A percentile compares a stretch with the other conserved stretches of the same genome.
These are phyloP conservation scores for Nanorana parkeri DNA, from an alignment of 2,113 vertebrate species.

Conservation along the genomic window DNA sequence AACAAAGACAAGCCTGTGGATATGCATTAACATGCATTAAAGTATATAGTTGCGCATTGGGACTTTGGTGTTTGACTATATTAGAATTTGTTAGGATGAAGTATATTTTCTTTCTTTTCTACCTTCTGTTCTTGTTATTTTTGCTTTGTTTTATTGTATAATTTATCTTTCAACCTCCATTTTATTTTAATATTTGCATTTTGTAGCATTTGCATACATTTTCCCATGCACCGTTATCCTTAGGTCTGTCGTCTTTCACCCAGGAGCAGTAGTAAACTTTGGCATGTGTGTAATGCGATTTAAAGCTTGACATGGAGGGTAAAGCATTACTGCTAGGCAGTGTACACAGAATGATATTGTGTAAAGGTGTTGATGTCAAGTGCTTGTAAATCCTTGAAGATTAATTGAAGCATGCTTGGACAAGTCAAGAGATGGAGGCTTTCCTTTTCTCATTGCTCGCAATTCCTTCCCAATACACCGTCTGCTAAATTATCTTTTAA, in stretches of 20 bases:
- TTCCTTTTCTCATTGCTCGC: constrained; percentile 2
- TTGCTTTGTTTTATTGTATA: too few relatives aligned
- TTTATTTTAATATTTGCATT: too few relatives aligned
- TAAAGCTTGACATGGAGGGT: constrained; percentile 43
- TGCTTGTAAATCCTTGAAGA: constrained; percentile 44
- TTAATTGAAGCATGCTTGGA: constrained; percentile 52
- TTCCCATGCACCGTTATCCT: background rate
- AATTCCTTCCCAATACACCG: background rate
- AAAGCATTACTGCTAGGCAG: constrained; percentile 24
- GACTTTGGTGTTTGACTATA: too few relatives aligned
- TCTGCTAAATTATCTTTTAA: constrained; percentile 9
- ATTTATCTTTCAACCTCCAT: too few relatives aligned
- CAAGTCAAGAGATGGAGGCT: constrained; percentile 40
- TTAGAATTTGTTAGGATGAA: too few relatives aligned
- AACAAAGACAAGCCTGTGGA: too few relatives aligned
- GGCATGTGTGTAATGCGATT: constrained; percentile 56
- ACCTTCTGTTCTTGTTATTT: too few relatives aligned
- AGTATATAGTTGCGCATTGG: too few relatives aligned
- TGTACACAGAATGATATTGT: constrained; percentile 39
- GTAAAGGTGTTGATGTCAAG: constrained; percentile 53
- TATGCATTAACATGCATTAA: too few relatives aligned
- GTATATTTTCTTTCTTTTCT: too few relatives aligned
- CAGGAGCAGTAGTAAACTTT: constrained; percentile 42
- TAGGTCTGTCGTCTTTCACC: constrained; percentile 5
- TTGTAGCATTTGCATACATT: background rate